Evolutionary conservation across 2,113 vertebrate genomes (phyloP), one percentile per base, ranked within the genome.

Genomic region (Grammomys surdaster): DNA sequence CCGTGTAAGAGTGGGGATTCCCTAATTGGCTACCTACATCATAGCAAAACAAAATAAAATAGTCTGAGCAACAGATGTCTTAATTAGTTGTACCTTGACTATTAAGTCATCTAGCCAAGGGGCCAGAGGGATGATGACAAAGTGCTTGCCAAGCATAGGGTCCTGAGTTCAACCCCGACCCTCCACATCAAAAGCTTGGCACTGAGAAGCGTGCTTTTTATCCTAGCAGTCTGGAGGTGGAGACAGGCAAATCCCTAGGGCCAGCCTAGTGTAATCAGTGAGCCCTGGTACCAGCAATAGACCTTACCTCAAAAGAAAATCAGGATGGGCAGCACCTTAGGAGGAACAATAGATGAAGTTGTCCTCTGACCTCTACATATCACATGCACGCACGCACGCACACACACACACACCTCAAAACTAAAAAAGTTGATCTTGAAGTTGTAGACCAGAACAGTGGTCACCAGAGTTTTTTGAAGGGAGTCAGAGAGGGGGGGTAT

Each of bases 31-130:
- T 51, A 92, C 36, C 76, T 96, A 81, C 0, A 51, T 58, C 33
- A 72, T 20, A 73, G 88, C 58, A 67, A 56, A 73, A 88, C 33
- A 94, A 95, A 80, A 89, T 80, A 95, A 92, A 93, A 86, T 51
- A 93, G 26, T 88, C 24, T 69, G 13, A 90, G 54, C 31, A 65
- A 43, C 17, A 91, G 54, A 78, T 36, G 82, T 33, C 60, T 84
- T 88, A 80, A 60, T 88, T 89, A 63, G 26, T 26, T 70, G 77
- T 75, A 89, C n/a, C 89, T 28, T 46, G 20, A 13, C 10, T 17
- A 65, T 72, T 28, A 69, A 95, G 31, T 65, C 36, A 40, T 19
- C n/a, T 73, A 89, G 54, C 16, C 46, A 76, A 77, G 46, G 8
- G 65, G 31, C 46, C 48, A 48, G 12, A 51, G 85, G 46, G 46